Conservation (phyloP, 2,113 vertebrate species). For the Archocentrus centrarchus region DNA sequence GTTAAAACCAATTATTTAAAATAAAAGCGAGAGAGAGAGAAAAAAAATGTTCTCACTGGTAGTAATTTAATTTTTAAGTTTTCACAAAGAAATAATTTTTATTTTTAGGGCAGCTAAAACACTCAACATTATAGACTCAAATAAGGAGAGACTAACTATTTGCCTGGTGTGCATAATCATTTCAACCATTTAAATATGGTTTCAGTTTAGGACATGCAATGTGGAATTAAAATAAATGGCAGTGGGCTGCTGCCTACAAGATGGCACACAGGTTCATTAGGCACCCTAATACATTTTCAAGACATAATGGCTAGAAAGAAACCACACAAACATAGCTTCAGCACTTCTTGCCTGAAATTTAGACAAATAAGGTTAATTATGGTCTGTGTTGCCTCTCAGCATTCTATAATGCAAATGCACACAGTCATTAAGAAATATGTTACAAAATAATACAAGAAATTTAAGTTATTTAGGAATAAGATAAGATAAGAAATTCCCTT, state of each 20-base stretch:
- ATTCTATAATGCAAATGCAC: slow-evolving; percentile 26
- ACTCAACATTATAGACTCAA: background rate
- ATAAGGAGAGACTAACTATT: background rate
- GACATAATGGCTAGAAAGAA: slow-evolving; percentile 31
- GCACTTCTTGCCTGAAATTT: background rate
- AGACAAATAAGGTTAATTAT: slow-evolving; percentile 38
- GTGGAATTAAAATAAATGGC: slow-evolving; percentile 53
- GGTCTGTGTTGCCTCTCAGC: slow-evolving; percentile 25
- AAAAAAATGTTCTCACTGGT: background rate
- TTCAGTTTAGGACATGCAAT: slow-evolving; percentile 23
- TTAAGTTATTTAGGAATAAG: background rate
- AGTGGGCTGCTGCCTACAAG: slow-evolving; percentile 29
- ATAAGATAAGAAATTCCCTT: too few species aligned
- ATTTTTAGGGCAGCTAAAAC: slow-evolving; percentile 57
- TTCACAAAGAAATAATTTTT: slow-evolving; percentile 54
- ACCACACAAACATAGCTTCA: slow-evolving; percentile 15
- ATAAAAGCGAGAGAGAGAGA: background rate
- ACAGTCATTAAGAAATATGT: slow-evolving; percentile 35
- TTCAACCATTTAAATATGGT: slow-evolving; percentile 34
- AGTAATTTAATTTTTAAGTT: background rate
- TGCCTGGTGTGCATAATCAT: background rate
- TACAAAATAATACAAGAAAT: slow-evolving; percentile 17
- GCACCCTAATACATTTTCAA: slow-evolving; percentile 57
- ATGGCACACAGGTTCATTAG: slow-evolving; percentile 62
- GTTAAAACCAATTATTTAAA: background rate